phyloP scores from a whole-genome alignment of 2,797 vertebrate species.

The Gymnothorax javanicus region DNA sequence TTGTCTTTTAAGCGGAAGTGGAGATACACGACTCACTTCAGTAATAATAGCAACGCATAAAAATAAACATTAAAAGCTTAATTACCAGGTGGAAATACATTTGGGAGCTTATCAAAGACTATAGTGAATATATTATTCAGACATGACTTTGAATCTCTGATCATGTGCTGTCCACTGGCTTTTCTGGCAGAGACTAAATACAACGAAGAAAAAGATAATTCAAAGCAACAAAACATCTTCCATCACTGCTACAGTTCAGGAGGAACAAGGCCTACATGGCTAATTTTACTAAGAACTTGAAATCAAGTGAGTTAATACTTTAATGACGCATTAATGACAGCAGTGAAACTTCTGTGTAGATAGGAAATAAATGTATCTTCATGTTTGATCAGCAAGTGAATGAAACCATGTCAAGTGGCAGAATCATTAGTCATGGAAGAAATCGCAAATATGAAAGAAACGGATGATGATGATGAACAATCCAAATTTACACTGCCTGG shows the following conservation, averaged over 20 bases:
- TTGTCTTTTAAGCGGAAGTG: not conserved
- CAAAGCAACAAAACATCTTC: not conserved
- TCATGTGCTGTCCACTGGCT: not conserved
- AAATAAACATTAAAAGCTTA: not conserved
- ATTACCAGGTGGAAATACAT: not conserved
- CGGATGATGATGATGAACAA: slow-evolving; percentile 27
- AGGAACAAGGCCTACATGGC: not conserved
- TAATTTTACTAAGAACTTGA: not conserved
- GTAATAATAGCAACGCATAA: not conserved
- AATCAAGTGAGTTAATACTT: not conserved
- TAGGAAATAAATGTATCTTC: slow-evolving; percentile 12
- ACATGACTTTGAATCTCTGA: not conserved
- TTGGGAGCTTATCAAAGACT: not conserved
- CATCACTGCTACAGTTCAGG: not conserved
- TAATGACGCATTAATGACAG: slow-evolving; percentile 28
- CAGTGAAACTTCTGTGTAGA: slow-evolving; percentile 35
- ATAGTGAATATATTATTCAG: not conserved
- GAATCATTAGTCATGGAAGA: not conserved
- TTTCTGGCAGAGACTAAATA: not conserved
- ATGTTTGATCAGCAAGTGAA: slow-evolving; percentile 15
- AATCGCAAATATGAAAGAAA: slow-evolving; percentile 17
- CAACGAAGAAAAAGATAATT: not conserved
- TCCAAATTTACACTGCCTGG: too few relatives aligned
- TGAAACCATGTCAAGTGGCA: slow-evolving; percentile 17
- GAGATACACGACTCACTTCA: slow-evolving; percentile 10